These are phyloP conservation scores for Tetragnatha montana DNA, from an alignment of 2,888 invertebrate species.

Conservation along the genomic window DNA sequence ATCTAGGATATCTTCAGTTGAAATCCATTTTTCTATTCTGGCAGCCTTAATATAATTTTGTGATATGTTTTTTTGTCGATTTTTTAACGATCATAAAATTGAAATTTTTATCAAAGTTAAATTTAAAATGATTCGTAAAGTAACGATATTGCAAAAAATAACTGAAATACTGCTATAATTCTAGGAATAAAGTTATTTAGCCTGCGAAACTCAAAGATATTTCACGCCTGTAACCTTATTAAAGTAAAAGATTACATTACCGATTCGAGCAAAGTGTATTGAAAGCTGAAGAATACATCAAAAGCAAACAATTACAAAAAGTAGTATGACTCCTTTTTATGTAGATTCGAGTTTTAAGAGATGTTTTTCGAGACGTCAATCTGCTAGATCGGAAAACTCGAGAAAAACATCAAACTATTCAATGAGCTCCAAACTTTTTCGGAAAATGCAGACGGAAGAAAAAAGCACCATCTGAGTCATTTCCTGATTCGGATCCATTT, in stretches of 20 bases:
- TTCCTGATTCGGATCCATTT: constrained; percentile 55
- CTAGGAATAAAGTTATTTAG: neutral
- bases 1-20: too few relatives aligned
- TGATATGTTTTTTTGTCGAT: too few relatives aligned
- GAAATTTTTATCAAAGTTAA: too few relatives aligned
- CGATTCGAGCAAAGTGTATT: neutral
- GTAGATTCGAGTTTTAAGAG: constrained; percentile 30
- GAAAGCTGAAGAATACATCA: neutral
- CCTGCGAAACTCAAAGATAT: neutral
- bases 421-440: constrained; percentile 34
- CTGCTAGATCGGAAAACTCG: constrained; percentile 18
- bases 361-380: constrained; percentile 21
- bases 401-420: constrained; percentile 48
- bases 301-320: neutral
- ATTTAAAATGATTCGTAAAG: too few relatives aligned
- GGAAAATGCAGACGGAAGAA: constrained; percentile 16
- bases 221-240: neutral
- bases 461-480: constrained; percentile 40
- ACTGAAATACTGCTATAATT: neutral
- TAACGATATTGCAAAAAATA: neutral
- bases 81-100: too few relatives aligned
- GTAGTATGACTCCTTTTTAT: constrained; percentile 1
- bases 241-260: neutral
- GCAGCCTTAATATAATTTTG: too few relatives aligned
- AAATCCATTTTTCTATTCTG: too few relatives aligned